These are phyloP conservation scores for Loriculus beryllinus DNA, from an alignment of 2,797 vertebrate genomes.

Conservation along the genomic window DNA sequence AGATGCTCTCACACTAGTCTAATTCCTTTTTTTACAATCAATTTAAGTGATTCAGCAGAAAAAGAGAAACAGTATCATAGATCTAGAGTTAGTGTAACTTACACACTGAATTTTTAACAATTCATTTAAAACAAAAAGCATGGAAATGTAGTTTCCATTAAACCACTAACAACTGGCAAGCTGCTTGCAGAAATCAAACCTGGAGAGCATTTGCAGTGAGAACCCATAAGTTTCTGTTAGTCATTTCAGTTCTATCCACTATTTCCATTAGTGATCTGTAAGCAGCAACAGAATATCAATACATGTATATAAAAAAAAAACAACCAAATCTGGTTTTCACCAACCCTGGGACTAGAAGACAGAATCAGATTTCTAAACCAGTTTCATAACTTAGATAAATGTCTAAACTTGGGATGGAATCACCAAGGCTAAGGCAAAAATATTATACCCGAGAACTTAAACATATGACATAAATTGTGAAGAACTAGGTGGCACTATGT, in stretches of 20 bases:
- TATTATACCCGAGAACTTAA: background rate
- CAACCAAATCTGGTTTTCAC: background rate
- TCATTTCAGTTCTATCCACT: background rate
- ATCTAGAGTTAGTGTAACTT: background rate
- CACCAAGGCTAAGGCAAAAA: background rate
- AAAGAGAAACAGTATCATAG: background rate
- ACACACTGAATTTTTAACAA: background rate
- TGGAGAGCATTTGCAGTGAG: background rate
- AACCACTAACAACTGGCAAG: background rate
- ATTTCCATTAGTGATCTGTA: background rate
- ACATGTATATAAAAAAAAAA: background rate
- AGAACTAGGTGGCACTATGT: background rate
- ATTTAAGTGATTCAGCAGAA: background rate
- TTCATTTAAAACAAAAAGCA: background rate
- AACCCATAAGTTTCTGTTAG: background rate
- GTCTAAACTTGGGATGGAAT: background rate
- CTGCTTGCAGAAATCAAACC: background rate
- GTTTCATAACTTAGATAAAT: background rate
- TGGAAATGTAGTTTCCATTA: background rate
- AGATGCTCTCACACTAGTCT: background rate
- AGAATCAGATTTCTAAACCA: background rate
- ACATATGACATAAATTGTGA: background rate
- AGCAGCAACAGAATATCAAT: background rate
- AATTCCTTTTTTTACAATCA: background rate
- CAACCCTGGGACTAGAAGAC: background rate